Evolutionary conservation across 2,797 vertebrate species (phyloP), one percentile per base, ranked within the genome.

Genomic region (Lateolabrax maculatus): DNA sequence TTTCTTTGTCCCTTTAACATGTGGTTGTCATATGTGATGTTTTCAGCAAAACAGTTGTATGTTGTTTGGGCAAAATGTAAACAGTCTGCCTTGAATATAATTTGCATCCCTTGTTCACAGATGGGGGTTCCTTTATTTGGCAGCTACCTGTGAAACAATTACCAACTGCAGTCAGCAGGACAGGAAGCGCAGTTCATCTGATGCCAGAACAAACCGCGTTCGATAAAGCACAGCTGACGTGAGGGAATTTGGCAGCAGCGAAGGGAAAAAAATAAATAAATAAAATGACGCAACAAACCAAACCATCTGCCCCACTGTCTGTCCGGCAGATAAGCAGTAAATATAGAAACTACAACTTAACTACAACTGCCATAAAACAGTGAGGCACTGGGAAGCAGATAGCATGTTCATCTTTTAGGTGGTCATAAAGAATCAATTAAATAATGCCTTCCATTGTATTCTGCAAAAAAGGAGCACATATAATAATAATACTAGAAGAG

Each of bases 301-400:
- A 86, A 87, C 91, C 90, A 90, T 92, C 92, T 90, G 89, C 79
- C 83, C 66, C 49, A 2, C 81, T 84, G 83, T 53, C 67, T 67
- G 80, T 88, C 79, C 60, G 62, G 68, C 44, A 76, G 39, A 55
- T 49, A 34, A 70, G 49, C 23, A 9, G 69, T 34, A 74, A 71
- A 80, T 81, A 81, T 62, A 81, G 58, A 75, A 46, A 62, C 55
- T 49, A 46, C 71, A 52, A 71, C 55, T 78, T 44, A 25, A 68
- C 23, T 34, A 60, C 66, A 69, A 53, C 55, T 79, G 60, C 56
- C 71, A 44, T 36, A 1, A 62, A 77, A 43, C 71, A 72, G 41
- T 53, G n/a, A 58, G 36, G 37, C 18, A 25, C 49, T n/a, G 77
- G 5, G n/a, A 65, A 25, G 27, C 52, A 58, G 23, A 31, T 1